Base-by-base conservation (phyloP, 2,113 vertebrate genomes). In the Tapirus terrestris region DNA sequence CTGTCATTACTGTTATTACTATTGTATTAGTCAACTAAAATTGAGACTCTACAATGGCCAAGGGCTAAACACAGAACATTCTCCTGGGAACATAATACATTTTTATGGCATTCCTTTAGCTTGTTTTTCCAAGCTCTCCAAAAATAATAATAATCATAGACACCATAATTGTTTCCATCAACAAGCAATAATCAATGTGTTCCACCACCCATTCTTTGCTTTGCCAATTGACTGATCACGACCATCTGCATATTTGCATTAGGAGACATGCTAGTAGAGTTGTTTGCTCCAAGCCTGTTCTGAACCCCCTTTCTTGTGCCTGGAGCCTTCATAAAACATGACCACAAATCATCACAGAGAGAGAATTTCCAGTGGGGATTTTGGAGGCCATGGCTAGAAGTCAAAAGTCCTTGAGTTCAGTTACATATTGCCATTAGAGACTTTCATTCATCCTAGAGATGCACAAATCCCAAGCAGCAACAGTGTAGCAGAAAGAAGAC, bases 41-140 rank as follows among this genome's bases (percentile, higher is more conserved):
- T 2, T 16, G 27, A 95, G 75, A 45, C n/a, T 27, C 65, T 94
- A n/a, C 1, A 14, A 16, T 72, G 51, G n/a, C 45, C 75, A 72
- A 39, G 3, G 6, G 76, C 39, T 94, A 89, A 81, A 94, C 70
- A 80, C n/a, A 94, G 29, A 80, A 73, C 48, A 79, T 79, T 75
- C 33, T 88, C 33, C 85, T 72, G 31, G 36, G 29, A 93, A 81
- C 8, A 39, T 27, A 80, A 86, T n/a, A 58, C 12, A 27, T 60
- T 85, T 87, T 92, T 43, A 95, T 29, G 73, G 29, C 29, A 82
- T 94, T 89, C n/a, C 82, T 73, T 82, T 73, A 86, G 58, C 25
- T 82, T 79, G 8, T 56, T 97, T 94, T 84, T 48, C 63, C 36
- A 70, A 83, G 88, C 1, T 73, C 31, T 90, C 8, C 1, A 39